These are phyloP conservation scores for Aeoliscus strigatus DNA, from an alignment of 2,797 vertebrate genomes.

Conservation along the genomic window DNA sequence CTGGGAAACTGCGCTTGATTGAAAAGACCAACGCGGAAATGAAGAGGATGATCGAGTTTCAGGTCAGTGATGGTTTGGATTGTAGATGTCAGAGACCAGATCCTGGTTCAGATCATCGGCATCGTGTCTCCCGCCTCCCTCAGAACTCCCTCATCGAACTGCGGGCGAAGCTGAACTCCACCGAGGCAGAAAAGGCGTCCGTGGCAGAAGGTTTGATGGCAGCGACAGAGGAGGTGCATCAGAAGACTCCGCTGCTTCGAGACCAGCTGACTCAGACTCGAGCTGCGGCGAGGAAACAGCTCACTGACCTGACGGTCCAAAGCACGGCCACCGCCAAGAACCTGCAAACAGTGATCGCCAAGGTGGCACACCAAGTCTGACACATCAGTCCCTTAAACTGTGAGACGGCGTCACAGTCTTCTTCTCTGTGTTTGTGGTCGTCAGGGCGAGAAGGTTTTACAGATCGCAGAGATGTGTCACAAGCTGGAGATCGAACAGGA, in stretches of 20 bases:
- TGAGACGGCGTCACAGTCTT: neutral
- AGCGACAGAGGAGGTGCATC: neutral
- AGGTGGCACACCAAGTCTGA: slow-evolving; percentile 20
- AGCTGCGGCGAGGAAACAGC: neutral
- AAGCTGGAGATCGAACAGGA: slow-evolving; percentile 25
- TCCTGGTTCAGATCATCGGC: neutral
- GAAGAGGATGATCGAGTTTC: slow-evolving; percentile 6
- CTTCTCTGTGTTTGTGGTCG: neutral
- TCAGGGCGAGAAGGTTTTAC: slow-evolving; percentile 45
- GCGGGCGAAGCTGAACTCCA: neutral
- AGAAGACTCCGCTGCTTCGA: neutral
- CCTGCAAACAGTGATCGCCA: slow-evolving; percentile 12
- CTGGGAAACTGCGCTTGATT: fast-evolving
- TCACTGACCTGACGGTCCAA: slow-evolving; percentile 18
- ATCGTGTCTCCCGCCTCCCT: neutral
- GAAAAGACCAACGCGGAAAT: fast-evolving
- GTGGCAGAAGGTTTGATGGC: neutral
- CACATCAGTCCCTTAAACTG: too few species aligned
- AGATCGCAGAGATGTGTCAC: slow-evolving; percentile 5
- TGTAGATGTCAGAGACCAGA: too few species aligned
- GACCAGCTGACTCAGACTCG: slow-evolving; percentile 2
- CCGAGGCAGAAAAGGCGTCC: fast-evolving
- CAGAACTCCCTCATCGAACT: neutral
- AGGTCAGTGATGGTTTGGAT: slow-evolving; percentile 17
- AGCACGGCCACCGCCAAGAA: slow-evolving; percentile 2